Base-by-base conservation (phyloP, 30 jellyfish, hydroid and myxozoan species). In the Aurelia aurita complex sp. Pacific region DNA sequence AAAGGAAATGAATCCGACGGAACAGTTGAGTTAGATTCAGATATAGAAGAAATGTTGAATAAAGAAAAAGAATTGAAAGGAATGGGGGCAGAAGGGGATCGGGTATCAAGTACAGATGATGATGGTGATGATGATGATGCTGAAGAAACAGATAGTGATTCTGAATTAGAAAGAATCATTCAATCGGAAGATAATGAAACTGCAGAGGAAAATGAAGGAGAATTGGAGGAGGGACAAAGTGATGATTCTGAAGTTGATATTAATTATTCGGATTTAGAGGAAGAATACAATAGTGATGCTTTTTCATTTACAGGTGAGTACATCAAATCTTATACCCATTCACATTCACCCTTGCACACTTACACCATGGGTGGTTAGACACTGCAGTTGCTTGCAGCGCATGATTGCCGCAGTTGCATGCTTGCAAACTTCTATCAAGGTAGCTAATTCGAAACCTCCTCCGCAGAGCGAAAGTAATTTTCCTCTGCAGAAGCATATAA, bases 261-360 rank as follows among this genome's bases (percentile, higher is more conserved):
- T 3, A 84, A 73, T 63, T 84, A 73, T 43, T 84, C 93, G 52
- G 87, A 71, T 33, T 64, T 65, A 64, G 93, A 84, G 32, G 83
- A 83, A 61, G 87, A 84, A 50, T 69, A 73, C 34, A 57, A 79
- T 34, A 71, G 87, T 52, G 93, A 84, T 54, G 93, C 77, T 1
- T 84, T 84, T 53, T 57, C 93, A 40, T 84, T 84, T 43, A 64
- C 87, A 72, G 93, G 93, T 84, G 66, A 68, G 34, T 46, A 1
- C 5, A 61, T 61, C 70, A 46, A 68, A 3, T 18, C 23, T 18
- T 0, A 68, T 68, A 68, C 53, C 57, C 15, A 46, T 46, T 46
- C 57, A 46, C 11, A 46, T 1, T 46, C 57, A 46, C 11, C 6
- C 15, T 46, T 46, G 57, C 57, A 46, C 13, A 5, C 57, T 46